Percentiles rank a stretch among this genome's conserved stretches.
phyloP scores from a whole-genome alignment of 1,140 invertebrate species.

The Drosophila punjabiensis region DNA sequence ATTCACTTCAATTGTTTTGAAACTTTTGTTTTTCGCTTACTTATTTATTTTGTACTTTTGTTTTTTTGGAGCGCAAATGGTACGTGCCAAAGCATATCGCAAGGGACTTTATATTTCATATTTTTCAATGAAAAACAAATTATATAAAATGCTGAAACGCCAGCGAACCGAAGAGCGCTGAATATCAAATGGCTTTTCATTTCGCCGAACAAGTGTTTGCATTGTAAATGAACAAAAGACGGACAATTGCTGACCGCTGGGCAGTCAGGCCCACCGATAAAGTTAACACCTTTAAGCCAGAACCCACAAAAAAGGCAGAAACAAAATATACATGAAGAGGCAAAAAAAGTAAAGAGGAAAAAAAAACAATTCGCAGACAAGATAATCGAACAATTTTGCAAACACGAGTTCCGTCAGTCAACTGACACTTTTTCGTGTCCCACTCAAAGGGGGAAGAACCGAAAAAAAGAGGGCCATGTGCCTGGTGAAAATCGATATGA shows the following conservation, averaged over 20 bases:
- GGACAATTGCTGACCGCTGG: slow-evolving; percentile 44
- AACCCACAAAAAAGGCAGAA: slow-evolving; percentile 52
- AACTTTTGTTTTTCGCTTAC: slow-evolving; percentile 45
- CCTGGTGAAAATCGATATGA: slow-evolving; percentile 77
- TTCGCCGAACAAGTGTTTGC: slow-evolving; percentile 71
- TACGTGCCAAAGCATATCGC: slow-evolving; percentile 58
- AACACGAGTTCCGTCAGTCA: slow-evolving; percentile 74
- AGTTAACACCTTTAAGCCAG: slow-evolving; percentile 79
- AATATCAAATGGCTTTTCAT: slow-evolving; percentile 74
- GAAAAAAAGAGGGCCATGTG: slow-evolving; percentile 23
- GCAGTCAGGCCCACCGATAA: slow-evolving; percentile 51
- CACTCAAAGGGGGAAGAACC: slow-evolving; percentile 33
- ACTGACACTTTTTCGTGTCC: slow-evolving; percentile 78
- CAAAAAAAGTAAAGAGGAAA: slow-evolving; percentile 9
- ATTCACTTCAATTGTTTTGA: slow-evolving; percentile 45
- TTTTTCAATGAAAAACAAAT: slow-evolving; percentile 63
- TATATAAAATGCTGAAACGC: slow-evolving; percentile 60
- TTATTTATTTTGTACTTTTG: slow-evolving; percentile 34
- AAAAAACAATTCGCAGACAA: slow-evolving; percentile 47
- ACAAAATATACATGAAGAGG: slow-evolving; percentile 27
- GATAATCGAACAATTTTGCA: slow-evolving; percentile 66
- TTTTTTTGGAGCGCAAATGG: slow-evolving; percentile 29
- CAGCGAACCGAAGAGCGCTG: slow-evolving; percentile 33
- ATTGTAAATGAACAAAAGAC: slow-evolving; percentile 51
- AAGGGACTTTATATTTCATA: slow-evolving; percentile 52